Evolutionary conservation across 1,140 invertebrate species (phyloP), one percentile per base, ranked within the genome.

Genomic region (Zaprionus kolodkinae): DNA sequence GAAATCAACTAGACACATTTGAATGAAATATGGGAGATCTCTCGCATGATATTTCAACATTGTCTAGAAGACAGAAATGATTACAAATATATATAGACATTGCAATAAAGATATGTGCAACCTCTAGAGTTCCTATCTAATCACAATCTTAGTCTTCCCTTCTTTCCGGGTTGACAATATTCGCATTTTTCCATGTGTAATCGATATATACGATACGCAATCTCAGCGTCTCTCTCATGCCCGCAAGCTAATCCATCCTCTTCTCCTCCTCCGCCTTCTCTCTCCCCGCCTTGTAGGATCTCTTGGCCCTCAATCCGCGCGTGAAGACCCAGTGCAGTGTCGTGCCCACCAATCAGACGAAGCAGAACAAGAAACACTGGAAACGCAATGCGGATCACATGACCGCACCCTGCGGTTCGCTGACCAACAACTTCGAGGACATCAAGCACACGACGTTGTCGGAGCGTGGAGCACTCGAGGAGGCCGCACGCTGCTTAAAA

Each of bases 391-490:
- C 94, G 0, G 95, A 97, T 79, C 97, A 97, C 84, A 72, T 50
- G n/a, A 76, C 81, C 0, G 65, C 66, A 15, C 96, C 96, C 76
- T 99, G 97, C 91, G 94, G 94, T 1, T 97, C 94, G 3, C 92
- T 98, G 60, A 93, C 94, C 64, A 98, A 99, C 62, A 97, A 99
- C 93, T 99, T 99, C 93, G 96, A 98, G 76, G 99, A 99, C 86
- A 97, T 99, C 38, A 99, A 99, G 93, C 98, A 98, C 81, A 99
- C 98, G 21, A 99, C 99, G 0, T 87, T 99, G 50, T 98, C 98
- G 82, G 99, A 99, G 93, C 94, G 98, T 9, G 98, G 96, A 2
- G 99, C 99, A 0, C 92, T 99, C 13, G 95, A 94, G 72, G 99
- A 99, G 93, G 97, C 99, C 0, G 95, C 95, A 0, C 94, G 98